Evolutionary conservation across 2,888 invertebrate genomes (phyloP).

Genomic region (Andrena fulva): DNA sequence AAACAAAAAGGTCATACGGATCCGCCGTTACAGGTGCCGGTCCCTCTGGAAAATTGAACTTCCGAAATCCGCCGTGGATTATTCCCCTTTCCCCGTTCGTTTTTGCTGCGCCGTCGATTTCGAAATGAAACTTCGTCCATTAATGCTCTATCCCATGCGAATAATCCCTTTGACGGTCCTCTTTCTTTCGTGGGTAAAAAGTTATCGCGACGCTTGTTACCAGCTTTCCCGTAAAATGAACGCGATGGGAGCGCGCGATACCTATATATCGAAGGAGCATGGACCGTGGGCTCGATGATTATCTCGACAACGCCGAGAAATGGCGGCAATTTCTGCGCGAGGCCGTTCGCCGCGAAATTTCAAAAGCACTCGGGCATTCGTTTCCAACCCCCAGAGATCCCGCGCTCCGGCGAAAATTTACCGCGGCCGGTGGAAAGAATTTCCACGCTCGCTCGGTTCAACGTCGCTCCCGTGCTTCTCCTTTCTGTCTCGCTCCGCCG

Average conservation of each 20-base stretch:
- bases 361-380: conserved; percentile 5
- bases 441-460: conserved; percentile 10
- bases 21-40: conserved; percentile 62
- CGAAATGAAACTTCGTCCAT: conserved; percentile 63
- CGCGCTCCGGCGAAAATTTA: conserved; percentile 30
- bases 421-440: conserved; percentile 27
- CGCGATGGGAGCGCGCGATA: not conserved
- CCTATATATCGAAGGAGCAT: not conserved
- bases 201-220: not conserved
- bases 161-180: conserved; percentile 7
- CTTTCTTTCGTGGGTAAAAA: not conserved
- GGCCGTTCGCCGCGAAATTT: conserved; percentile 35
- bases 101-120: conserved; percentile 44
- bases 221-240: not conserved
- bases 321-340: conserved; percentile 12
- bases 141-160: conserved; percentile 47
- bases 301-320: conserved; percentile 17
- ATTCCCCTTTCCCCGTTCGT: conserved; percentile 47
- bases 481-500: conserved; percentile 43
- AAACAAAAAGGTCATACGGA: conserved; percentile 69
- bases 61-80: conserved; percentile 62
- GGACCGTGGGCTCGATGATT: conserved; percentile 16
- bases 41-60: conserved; percentile 70
- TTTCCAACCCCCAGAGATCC: not conserved
- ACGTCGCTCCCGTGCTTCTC: conserved; percentile 2